Evolutionary conservation across 2,113 vertebrate genomes (phyloP).

Genomic region (Piliocolobus tephrosceles): DNA sequence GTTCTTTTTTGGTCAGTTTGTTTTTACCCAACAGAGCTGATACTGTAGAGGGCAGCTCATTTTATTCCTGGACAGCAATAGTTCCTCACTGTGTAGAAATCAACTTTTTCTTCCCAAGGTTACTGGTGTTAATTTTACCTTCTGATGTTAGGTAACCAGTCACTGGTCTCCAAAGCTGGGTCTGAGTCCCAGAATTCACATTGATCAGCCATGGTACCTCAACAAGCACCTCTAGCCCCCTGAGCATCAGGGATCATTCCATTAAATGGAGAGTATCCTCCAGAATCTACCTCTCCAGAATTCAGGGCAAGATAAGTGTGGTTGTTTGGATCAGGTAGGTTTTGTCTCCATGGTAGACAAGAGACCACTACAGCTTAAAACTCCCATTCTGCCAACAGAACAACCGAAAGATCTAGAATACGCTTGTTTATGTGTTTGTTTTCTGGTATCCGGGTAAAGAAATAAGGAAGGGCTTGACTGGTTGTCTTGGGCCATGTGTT

Average conservation of each 20-base stretch:
- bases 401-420: not conserved
- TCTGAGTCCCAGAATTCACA: not conserved
- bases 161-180: not conserved
- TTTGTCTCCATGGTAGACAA: not conserved
- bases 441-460: not conserved
- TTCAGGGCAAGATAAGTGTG: not conserved
- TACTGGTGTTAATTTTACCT: not conserved
- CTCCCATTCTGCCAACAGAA: not conserved
- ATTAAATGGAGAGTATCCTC: accelerated
- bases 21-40: not conserved
- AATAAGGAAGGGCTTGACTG: not conserved
- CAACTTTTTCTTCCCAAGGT: not conserved
- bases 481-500: no score
- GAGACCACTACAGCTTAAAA: not conserved
- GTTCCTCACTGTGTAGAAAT: not conserved
- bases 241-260: not conserved
- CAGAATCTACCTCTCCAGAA: no score
- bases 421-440: not conserved
- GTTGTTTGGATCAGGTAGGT: not conserved
- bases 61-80: not conserved
- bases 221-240: no score
- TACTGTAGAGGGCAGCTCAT: not conserved
- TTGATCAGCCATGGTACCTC: accelerated
- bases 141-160: not conserved
- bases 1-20: not conserved